Evolutionary conservation across 2,888 invertebrate species (phyloP), one percentile per base, ranked within the genome.

Genomic region (Syrphus vitripennis): DNA sequence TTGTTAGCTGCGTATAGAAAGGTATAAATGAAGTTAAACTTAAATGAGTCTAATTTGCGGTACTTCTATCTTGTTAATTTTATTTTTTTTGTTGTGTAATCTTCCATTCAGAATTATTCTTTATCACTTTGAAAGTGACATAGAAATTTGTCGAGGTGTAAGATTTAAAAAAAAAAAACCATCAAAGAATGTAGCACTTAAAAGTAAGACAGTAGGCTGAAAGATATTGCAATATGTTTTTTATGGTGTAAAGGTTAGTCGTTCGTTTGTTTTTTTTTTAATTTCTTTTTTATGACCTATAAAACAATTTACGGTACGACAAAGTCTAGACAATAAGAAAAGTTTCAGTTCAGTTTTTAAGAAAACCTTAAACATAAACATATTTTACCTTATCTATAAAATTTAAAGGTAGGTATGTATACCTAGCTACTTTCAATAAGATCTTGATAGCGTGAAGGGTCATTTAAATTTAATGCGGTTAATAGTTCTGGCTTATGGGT

Each of bases 1-100:
- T 83, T 42, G 57, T 63, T 45, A 6, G 1, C 9, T 40, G 42
- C 26, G 63, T 59, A 19, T 16, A 40, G n/a, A 21, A 4, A 37
- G 14, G n/a, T n/a, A 40, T n/a, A n/a, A n/a, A n/a, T n/a, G n/a
- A n/a, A n/a, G n/a, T n/a, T n/a, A 0, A 40, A 26, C 24, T 69
- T 14, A 50, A 84, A 67, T 80, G 76, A 61, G 84, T 80, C 42
- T 80, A 71, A 84, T 84, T 84, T 84, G 76, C 76, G 81, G 84
- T 80, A 81, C 24, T 61, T 29, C 12, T 26, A 40, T 29, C 50
- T 61, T 77, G 45, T 72, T 29, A 42, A 14, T 72, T 14, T 65
- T 42, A 37, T 69, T 48, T 61, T 19, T 16, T 75, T 19, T 53
- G 7, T 53, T 37, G 29, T 81, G 53, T 55, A 40, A 59, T 50